phyloP scores from a whole-genome alignment of 2,888 invertebrate species.

The Hemithea aestivaria region DNA sequence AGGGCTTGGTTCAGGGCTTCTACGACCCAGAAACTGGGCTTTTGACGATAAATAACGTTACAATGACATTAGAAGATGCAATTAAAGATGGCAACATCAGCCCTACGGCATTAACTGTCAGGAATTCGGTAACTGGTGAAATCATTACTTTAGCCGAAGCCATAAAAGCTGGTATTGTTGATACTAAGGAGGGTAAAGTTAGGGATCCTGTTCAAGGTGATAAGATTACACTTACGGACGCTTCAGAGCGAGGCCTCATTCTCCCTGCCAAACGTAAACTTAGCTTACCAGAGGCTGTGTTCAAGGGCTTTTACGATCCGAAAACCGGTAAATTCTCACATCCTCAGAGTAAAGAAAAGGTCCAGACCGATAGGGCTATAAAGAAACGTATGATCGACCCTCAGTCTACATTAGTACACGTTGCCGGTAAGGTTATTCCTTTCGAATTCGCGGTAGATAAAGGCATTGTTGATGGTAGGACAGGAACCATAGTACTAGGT shows the following conservation, averaged over 20 bases:
- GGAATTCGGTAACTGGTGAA: constrained; percentile 88
- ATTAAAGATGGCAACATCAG: constrained; percentile 87
- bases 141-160: constrained; percentile 90
- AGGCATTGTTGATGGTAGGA: constrained; percentile 86
- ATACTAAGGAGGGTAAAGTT: constrained; percentile 88
- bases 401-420: constrained; percentile 90
- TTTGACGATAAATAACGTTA: constrained; percentile 83
- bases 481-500: constrained; percentile 82
- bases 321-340: constrained; percentile 90
- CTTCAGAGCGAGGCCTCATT: constrained; percentile 89
- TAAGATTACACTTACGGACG: constrained; percentile 88
- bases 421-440: constrained; percentile 88
- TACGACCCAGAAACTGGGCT: constrained; percentile 87
- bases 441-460: constrained; percentile 90
- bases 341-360: constrained; percentile 87
- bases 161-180: constrained; percentile 86
- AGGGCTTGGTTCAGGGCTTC: constrained; percentile 88
- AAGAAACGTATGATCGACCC: constrained; percentile 91
- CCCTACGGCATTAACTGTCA: constrained; percentile 86
- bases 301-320: constrained; percentile 93
- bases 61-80: constrained; percentile 85
- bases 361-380: constrained; percentile 90
- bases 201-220: constrained; percentile 86
- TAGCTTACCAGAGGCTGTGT: constrained; percentile 93
- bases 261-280: constrained; percentile 90